Conservation (phyloP, 2,888 invertebrate species). For the Chloroclystis v-ata region DNA sequence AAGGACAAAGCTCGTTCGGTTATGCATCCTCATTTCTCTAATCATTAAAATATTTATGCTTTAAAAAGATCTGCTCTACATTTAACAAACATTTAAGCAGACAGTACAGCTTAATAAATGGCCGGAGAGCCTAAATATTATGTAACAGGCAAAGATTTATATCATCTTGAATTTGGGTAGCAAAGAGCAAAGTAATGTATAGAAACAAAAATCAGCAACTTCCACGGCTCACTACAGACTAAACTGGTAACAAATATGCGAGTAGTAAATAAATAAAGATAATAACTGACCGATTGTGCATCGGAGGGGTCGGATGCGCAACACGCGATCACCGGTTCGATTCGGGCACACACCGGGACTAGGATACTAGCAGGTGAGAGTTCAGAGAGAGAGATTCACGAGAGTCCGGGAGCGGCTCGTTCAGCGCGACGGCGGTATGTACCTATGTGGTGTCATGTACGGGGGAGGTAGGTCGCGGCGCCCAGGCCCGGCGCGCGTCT, state of each 20-base stretch:
- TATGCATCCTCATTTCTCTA: constrained; percentile 7
- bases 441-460: constrained; percentile 60
- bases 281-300: constrained; percentile 69
- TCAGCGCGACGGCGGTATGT: constrained; percentile 51
- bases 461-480: constrained; percentile 40
- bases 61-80: constrained; percentile 11
- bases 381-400: constrained; percentile 40
- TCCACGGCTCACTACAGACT: constrained; percentile 5
- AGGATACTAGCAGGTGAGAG: constrained; percentile 40
- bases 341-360: constrained; percentile 44
- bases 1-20: constrained; percentile 42
- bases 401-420: constrained; percentile 44
- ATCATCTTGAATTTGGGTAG: constrained; percentile 18
- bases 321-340: constrained; percentile 60
- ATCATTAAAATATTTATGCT: constrained; percentile 4
- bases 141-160: constrained; percentile 40
- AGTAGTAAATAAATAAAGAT: constrained; percentile 29
- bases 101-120: neutral
- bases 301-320: constrained; percentile 72
- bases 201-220: constrained; percentile 2
- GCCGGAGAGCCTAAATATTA: constrained; percentile 39
- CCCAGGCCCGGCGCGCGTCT: constrained; percentile 39
- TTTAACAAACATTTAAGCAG: constrained; percentile 24
- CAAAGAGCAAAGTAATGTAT: constrained; percentile 3
- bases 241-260: constrained; percentile 12